Percentiles rank a stretch among this genome's conserved stretches.
phyloP scores from a whole-genome alignment of 2,888 invertebrate species.

The Globia sparganii region DNA sequence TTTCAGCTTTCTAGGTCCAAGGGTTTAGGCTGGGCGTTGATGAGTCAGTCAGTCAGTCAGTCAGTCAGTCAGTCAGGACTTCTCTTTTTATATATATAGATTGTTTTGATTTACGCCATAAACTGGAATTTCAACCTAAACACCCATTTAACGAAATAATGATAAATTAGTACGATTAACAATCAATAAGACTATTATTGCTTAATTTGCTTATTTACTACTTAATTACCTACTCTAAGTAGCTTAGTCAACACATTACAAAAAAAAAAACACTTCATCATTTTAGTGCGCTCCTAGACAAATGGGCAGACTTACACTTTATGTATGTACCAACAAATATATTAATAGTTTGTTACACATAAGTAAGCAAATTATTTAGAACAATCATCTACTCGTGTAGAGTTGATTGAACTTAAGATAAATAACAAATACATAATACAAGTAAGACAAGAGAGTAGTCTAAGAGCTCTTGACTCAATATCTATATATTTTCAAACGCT shows the following conservation, averaged over 20 bases:
- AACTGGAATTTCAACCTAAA: neutral
- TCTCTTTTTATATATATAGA: too few species aligned
- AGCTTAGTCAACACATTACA: slow-evolving; percentile 6
- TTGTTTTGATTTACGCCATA: slow-evolving; percentile 2
- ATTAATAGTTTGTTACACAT: slow-evolving; percentile 40
- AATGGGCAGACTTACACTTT: slow-evolving; percentile 17
- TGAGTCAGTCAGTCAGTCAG: too few species aligned
- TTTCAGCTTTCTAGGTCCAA: too few species aligned
- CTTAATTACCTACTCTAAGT: neutral
- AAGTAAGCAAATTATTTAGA: slow-evolving; percentile 75
- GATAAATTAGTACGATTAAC: slow-evolving; percentile 1
- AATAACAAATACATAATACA: slow-evolving; percentile 43
- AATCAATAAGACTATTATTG: slow-evolving; percentile 22
- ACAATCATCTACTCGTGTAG: slow-evolving; percentile 72
- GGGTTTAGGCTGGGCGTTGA: too few species aligned
- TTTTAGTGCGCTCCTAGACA: slow-evolving; percentile 39
- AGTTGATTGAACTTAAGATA: slow-evolving; percentile 78
- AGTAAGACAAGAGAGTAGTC: neutral
- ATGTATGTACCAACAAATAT: slow-evolving; percentile 10
- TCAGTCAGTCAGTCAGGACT: too few species aligned
- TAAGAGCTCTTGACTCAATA: slow-evolving; percentile 32
- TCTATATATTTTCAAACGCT: slow-evolving; percentile 21
- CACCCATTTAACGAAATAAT: slow-evolving; percentile 2
- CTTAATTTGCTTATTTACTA: slow-evolving; percentile 3
- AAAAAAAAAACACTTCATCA: slow-evolving; percentile 15